Evolutionary conservation across 2,888 invertebrate species (phyloP), one percentile per base, ranked within the genome.

Genomic region (Romanomermis culicivorax): DNA sequence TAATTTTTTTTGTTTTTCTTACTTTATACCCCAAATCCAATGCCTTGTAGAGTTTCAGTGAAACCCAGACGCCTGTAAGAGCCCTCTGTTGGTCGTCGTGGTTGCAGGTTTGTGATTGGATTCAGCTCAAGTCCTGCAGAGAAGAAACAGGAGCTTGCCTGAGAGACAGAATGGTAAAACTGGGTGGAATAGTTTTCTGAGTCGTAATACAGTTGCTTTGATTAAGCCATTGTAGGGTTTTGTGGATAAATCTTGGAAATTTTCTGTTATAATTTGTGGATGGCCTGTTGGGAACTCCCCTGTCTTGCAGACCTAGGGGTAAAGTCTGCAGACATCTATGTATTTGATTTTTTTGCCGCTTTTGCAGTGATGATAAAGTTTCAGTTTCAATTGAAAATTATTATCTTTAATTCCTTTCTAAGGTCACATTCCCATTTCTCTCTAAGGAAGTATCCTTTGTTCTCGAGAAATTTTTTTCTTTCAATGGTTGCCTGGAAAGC

Each of bases 241-340:
- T n/a, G n/a, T n/a, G n/a, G n/a, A n/a, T n/a, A 36, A 14, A 36
- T 17, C 11, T 11, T 36, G 11, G 36, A 36, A 36, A 36, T 36
- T 36, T 36, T 36, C 36, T 14, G 36, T 36, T 11, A 36, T 36
- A 36, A 36, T 17, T 36, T 11, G 11, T 14, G 17, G 36, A 36
- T 36, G 36, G 11, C 36, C 36, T 17, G 36, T 36, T 14, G 36
- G 36, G 36, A 36, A 36, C 11, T 17, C 11, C 36, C 36, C 36
- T 14, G 11, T 14, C 17, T 36, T 36, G 36, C 36, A 36, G 17
- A 36, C 36, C 11, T 17, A 63, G 1, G 65, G 64, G 52, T 66
- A 66, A 17, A 65, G 29, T 2, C 58, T 58, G 0, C 58, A 61
- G 23, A 64, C 61, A 25, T 64, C 62, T n/a, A n/a, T n/a, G 51